phyloP scores from a whole-genome alignment of 2,113 vertebrate genomes.

The Glaucomys volans region DNA sequence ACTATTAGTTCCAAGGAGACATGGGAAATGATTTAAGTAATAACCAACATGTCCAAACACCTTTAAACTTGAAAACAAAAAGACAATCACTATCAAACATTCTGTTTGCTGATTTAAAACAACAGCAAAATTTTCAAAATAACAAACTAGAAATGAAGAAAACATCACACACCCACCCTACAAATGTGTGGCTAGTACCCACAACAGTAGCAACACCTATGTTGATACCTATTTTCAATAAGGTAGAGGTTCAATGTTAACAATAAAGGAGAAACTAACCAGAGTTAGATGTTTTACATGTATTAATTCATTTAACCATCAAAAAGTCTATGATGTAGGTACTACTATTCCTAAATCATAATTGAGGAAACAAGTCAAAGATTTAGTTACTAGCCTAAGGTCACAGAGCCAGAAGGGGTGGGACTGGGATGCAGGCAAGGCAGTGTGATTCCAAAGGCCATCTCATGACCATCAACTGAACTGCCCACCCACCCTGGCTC shows the following conservation, averaged over 20 bases:
- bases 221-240: background rate
- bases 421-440: background rate
- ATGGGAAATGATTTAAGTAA: slow-evolving; percentile 6
- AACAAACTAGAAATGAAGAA: slow-evolving; percentile 38
- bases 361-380: slow-evolving; percentile 8
- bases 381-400: background rate
- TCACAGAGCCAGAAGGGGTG: background rate
- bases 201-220: background rate
- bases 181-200: background rate
- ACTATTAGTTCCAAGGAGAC: background rate
- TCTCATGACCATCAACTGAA: background rate
- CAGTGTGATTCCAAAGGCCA: background rate
- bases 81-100: background rate
- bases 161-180: background rate
- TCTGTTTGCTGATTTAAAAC: background rate
- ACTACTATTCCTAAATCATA: background rate
- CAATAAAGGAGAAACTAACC: background rate
- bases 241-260: background rate
- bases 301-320: background rate
- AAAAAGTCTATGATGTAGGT: background rate
- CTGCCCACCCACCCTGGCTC: background rate
- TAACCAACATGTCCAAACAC: background rate
- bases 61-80: slow-evolving; percentile 35
- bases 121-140: slow-evolving; percentile 23
- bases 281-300: background rate